phyloP scores from a whole-genome alignment of 2,888 invertebrate genomes.

The Metalampra italica region DNA sequence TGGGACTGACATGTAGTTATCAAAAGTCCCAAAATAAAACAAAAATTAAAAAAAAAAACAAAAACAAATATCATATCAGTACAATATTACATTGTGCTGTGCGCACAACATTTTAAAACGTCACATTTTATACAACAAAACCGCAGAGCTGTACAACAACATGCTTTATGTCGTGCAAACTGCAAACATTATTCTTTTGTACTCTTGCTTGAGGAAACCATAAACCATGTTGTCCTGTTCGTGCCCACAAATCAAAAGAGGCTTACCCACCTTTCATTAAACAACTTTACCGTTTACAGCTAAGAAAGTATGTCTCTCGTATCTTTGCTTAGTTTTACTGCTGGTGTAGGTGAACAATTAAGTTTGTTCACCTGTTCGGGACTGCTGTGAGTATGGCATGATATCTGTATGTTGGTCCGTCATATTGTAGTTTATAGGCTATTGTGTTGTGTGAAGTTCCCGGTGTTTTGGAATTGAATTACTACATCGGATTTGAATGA shows the following conservation, averaged over 20 bases:
- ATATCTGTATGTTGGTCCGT: conserved; percentile 43
- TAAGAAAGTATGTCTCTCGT: conserved; percentile 12
- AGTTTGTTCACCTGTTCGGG: conserved; percentile 22
- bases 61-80: neutral
- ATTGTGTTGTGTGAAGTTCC: conserved; percentile 40
- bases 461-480: conserved; percentile 14
- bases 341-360: conserved; percentile 4
- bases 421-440: conserved; percentile 55
- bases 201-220: conserved; percentile 55
- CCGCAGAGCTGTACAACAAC: neutral
- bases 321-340: conserved; percentile 6
- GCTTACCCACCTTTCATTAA: conserved; percentile 44
- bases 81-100: neutral
- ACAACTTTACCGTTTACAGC: conserved; percentile 24
- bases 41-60: no score
- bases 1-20: no score
- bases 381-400: conserved; percentile 30
- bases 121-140: neutral
- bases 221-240: conserved; percentile 61
- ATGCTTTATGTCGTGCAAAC: conserved; percentile 19
- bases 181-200: conserved; percentile 44
- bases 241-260: conserved; percentile 62
- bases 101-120: neutral
- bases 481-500: conserved; percentile 9
- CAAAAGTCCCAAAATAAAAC: no score